Evolutionary conservation across 2,888 invertebrate genomes (phyloP), one percentile per base, ranked within the genome.

Genomic region (Electrophaes corylata): DNA sequence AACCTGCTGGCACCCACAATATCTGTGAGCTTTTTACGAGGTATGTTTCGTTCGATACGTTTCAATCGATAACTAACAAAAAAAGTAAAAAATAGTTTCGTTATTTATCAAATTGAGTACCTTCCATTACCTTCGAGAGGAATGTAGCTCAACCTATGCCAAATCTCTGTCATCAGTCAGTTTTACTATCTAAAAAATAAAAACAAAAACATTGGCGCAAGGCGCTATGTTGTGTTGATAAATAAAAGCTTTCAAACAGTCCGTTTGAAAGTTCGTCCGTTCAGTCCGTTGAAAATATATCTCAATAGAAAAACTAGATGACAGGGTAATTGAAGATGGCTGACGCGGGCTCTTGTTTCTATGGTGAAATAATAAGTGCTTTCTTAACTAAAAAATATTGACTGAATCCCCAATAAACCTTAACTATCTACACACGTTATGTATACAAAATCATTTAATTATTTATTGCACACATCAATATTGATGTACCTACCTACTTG

Each of bases 211-310:
- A 4, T 11, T 39, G 14, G 43, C 26, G 23, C 40, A 37, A 8
- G 41, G 55, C 29, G 12, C 31, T 45, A 49, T 44, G 18, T 37
- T 55, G 37, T 31, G 31, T 20, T 37, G 49, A 48, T 41, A 47
- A 37, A 55, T 29, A 43, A 29, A 10, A 49, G 39, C 31, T 39
- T 56, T 49, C 29, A 44, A 49, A 39, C 37, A 37, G 20, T 44
- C 26, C 35, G 44, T 26, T 48, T 14, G 14, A 37, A 54, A 37
- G n/a, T n/a, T n/a, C n/a, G n/a, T n/a, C n/a, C n/a, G n/a, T n/a
- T n/a, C n/a, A n/a, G n/a, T n/a, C 26, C 35, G 44, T 26, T 48
- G 19, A 19, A 37, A 54, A 37, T 44, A 37, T 19, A 12, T 33
- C 33, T 33, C 33, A 33, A 33, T 33, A 5, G 35, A 35, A 35